A percentile compares a stretch with the other conserved stretches of the same genome.
These are phyloP conservation scores for Fragariocoptes setiger DNA, from an alignment of 1,140 invertebrate genomes.

Conservation along the genomic window DNA sequence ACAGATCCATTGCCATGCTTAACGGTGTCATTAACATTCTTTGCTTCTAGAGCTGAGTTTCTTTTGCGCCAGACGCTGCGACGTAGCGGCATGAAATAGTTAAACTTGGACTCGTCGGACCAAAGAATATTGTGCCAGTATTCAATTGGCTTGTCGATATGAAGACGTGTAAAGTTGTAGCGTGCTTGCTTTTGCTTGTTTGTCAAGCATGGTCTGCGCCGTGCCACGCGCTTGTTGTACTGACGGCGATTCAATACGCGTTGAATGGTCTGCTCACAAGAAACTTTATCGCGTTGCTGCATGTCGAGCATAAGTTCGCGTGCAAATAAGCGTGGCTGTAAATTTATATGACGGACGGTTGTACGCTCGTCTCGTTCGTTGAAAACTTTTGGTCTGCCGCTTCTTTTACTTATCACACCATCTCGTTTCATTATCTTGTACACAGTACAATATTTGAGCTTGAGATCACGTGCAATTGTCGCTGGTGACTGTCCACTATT, in stretches of 20 bases:
- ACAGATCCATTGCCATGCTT: conserved; percentile 5
- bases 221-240: conserved; percentile 1
- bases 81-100: not conserved
- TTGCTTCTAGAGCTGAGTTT: not conserved
- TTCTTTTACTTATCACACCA: too few species aligned
- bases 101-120: conserved; percentile 6
- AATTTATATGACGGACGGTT: too few species aligned
- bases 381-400: too few species aligned
- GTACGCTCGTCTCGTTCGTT: too few species aligned
- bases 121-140: conserved; percentile 5
- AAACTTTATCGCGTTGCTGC: not conserved
- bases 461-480: too few species aligned
- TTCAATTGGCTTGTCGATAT: conserved; percentile 3
- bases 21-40: not conserved
- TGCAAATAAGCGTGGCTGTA: too few species aligned
- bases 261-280: not conserved
- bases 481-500: too few species aligned
- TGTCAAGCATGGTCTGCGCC: conserved; percentile 1
- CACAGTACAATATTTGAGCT: too few species aligned
- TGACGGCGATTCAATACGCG: not conserved
- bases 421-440: too few species aligned
- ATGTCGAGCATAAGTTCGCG: not conserved
- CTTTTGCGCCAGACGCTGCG: conserved; percentile 2
- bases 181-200: not conserved
- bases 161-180: not conserved